A percentile compares a stretch with the other conserved stretches of the same genome.
phyloP scores from a whole-genome alignment of 2,888 invertebrate species.

The Dolichopus griseipennis region DNA sequence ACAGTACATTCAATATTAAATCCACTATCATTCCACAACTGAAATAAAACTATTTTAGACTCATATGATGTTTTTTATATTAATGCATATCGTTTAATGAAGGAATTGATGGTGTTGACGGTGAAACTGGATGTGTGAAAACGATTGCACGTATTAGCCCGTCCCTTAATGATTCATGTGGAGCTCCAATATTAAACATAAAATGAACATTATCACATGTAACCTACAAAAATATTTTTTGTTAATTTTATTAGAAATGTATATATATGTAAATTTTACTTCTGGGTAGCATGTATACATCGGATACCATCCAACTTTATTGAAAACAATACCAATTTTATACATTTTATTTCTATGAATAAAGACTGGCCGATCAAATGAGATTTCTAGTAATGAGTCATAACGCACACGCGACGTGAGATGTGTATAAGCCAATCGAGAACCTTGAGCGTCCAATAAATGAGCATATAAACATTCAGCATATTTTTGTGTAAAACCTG shows the following conservation, averaged over 20 bases:
- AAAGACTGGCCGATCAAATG: slow-evolving; percentile 70
- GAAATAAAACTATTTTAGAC: neutral
- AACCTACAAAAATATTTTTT: neutral
- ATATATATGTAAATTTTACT: slow-evolving; percentile 40
- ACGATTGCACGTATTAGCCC: slow-evolving; percentile 71
- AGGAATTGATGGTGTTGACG: slow-evolving; percentile 31
- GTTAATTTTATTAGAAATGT: no score
- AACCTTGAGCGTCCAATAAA: slow-evolving; percentile 69
- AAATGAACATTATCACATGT: slow-evolving; percentile 62
- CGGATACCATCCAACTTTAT: slow-evolving; percentile 74
- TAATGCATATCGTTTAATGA: slow-evolving; percentile 2
- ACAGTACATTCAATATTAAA: neutral
- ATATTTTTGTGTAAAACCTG: slow-evolving; percentile 47
- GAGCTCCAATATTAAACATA: slow-evolving; percentile 64
- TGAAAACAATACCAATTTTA: slow-evolving; percentile 72
- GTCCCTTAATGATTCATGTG: slow-evolving; percentile 62
- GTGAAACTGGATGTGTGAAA: slow-evolving; percentile 48
- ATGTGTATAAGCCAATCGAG: slow-evolving; percentile 71
- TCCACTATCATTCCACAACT: neutral
- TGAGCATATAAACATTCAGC: slow-evolving; percentile 74
- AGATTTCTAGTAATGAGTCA: slow-evolving; percentile 65
- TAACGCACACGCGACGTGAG: slow-evolving; percentile 69
- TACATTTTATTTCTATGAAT: slow-evolving; percentile 63
- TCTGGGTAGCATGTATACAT: slow-evolving; percentile 63
- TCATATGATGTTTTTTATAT: neutral